Percentiles rank a stretch among this genome's conserved stretches.
Evolutionary conservation across 2,797 vertebrate genomes (phyloP).

Genomic region (Liparis tanakae): DNA sequence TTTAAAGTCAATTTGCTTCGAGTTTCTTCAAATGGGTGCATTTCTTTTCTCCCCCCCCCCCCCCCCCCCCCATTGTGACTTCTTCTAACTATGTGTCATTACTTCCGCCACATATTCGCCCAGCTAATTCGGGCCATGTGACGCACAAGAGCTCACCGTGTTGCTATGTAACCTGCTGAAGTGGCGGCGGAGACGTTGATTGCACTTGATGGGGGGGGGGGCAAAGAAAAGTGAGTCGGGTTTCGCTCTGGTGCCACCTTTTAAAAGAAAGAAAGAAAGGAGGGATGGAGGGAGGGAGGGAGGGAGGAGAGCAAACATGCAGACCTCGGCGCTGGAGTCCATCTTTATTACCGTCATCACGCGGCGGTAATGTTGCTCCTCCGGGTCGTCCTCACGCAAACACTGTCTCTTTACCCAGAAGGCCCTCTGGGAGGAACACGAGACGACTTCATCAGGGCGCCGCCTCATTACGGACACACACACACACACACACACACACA

Average conservation of each 20-base stretch:
- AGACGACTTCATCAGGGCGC: conserved; percentile 62
- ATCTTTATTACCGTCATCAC: conserved; percentile 69
- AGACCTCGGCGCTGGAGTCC: conserved; percentile 58
- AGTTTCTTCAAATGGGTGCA: neutral
- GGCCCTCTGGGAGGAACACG: conserved; percentile 55
- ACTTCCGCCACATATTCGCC: conserved; percentile 49
- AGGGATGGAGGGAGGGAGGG: neutral
- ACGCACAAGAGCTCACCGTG: conserved; percentile 22
- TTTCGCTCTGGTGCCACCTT: conserved; percentile 25
- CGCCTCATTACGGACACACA: conserved; percentile 68
- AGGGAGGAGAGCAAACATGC: conserved; percentile 50
- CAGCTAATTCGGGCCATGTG: conserved; percentile 60
- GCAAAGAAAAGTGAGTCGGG: conserved; percentile 2
- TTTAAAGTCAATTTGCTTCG: neutral
- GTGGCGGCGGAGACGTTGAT: conserved; percentile 38
- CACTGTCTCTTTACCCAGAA: conserved; percentile 70
- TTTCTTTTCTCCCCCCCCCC: neutral
- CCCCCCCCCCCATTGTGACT: conserved; percentile 2
- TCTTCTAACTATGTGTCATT: conserved; percentile 51
- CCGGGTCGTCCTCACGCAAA: conserved; percentile 61
- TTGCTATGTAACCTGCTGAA: conserved; percentile 67
- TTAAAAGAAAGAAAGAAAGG: conserved; percentile 10
- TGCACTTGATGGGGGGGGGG: conserved; percentile 31
- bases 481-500: conserved; percentile 36
- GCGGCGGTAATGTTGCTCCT: conserved; percentile 52